These are phyloP conservation scores for Ptilonorhynchus violaceus DNA, from an alignment of 2,113 vertebrate genomes.

Conservation along the genomic window DNA sequence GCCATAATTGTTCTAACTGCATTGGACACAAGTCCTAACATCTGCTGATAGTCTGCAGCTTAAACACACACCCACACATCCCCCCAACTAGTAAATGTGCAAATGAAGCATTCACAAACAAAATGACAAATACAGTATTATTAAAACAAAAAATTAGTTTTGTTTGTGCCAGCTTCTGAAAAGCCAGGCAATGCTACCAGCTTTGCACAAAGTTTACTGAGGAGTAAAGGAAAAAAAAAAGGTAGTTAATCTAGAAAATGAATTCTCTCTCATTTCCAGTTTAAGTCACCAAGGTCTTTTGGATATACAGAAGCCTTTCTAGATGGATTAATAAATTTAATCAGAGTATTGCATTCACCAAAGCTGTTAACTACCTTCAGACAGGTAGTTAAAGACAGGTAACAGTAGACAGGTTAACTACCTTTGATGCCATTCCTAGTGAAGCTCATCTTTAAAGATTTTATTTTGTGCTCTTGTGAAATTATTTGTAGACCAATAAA, in stretches of 20 bases:
- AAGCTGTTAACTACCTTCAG: neutral
- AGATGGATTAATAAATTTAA: neutral
- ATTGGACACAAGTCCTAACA: neutral
- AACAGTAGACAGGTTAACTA: no score
- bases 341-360: neutral
- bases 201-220: neutral
- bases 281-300: neutral
- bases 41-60: neutral
- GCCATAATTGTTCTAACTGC: neutral
- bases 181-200: neutral
- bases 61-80: neutral
- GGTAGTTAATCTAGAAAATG: neutral
- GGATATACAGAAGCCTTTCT: neutral
- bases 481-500: neutral
- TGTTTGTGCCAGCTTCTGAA: neutral
- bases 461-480: neutral
- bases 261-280: neutral
- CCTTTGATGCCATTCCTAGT: neutral
- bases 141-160: neutral
- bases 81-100: accelerated
- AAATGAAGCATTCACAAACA: neutral
- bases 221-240: neutral
- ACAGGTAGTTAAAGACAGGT: no score
- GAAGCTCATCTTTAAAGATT: neutral
- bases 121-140: neutral